phyloP scores from a whole-genome alignment of 2,113 vertebrate genomes.

The Arizona elegans region DNA sequence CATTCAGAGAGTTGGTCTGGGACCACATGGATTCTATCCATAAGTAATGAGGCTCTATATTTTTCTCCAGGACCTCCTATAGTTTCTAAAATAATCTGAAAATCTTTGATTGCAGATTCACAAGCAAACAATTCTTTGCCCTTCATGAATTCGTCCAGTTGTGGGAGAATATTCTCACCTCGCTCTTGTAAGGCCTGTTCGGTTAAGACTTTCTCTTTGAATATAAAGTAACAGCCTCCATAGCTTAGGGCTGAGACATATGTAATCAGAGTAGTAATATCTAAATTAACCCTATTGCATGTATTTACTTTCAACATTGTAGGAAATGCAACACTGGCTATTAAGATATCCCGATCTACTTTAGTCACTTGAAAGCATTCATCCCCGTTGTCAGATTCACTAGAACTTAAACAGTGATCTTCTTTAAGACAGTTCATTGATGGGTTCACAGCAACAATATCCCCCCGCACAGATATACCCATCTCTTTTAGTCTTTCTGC shows the following conservation, averaged over 20 bases:
- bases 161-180: slow-evolving; percentile 80
- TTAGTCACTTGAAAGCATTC: slow-evolving; percentile 71
- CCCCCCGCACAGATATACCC: slow-evolving; percentile 88
- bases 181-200: slow-evolving; percentile 93
- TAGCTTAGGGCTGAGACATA: slow-evolving; percentile 92
- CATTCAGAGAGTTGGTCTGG: slow-evolving; percentile 86
- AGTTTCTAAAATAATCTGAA: slow-evolving; percentile 87
- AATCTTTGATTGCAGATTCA: slow-evolving; percentile 87
- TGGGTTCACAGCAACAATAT: slow-evolving; percentile 84
- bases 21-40: slow-evolving; percentile 80
- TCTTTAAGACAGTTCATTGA: slow-evolving; percentile 57
- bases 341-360: slow-evolving; percentile 81
- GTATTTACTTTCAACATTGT: slow-evolving; percentile 79
- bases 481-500: slow-evolving; percentile 83
- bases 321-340: slow-evolving; percentile 86
- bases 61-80: slow-evolving; percentile 88
- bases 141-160: slow-evolving; percentile 85
- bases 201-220: slow-evolving; percentile 89
- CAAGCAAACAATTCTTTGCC: slow-evolving; percentile 92
- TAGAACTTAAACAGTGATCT: slow-evolving; percentile 35
- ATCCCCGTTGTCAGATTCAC: slow-evolving; percentile 69
- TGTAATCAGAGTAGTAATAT: slow-evolving; percentile 94
- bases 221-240: slow-evolving; percentile 84
- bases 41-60: slow-evolving; percentile 76
- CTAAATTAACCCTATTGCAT: slow-evolving; percentile 88